phyloP scores from a whole-genome alignment of 2,888 invertebrate species.

The Agrochola lota region DNA sequence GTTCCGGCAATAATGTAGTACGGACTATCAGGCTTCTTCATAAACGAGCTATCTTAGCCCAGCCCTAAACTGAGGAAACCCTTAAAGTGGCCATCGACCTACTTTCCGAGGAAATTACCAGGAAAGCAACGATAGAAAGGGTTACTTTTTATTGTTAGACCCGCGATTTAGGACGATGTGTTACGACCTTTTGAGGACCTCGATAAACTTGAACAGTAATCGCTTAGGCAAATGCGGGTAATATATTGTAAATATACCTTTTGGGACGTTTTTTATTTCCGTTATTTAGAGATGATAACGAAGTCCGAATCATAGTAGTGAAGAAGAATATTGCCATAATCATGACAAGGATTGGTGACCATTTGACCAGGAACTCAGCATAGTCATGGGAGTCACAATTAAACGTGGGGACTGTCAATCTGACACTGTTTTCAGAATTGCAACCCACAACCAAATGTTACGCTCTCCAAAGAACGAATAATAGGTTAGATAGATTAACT shows the following conservation, averaged over 20 bases:
- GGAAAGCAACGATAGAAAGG: conserved; percentile 49
- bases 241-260: conserved; percentile 17
- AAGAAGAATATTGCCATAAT: background rate
- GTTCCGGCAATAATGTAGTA: conserved; percentile 30
- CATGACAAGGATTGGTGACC: background rate
- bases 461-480: background rate
- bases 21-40: conserved; percentile 36
- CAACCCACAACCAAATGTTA: conserved; percentile 3
- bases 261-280: background rate
- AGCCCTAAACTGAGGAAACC: conserved; percentile 34
- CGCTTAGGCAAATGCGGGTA: conserved; percentile 29
- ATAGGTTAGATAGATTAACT: conserved; percentile 27
- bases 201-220: conserved; percentile 55
- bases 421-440: conserved; percentile 7
- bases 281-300: too few species aligned
- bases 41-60: conserved; percentile 40
- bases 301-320: too few species aligned
- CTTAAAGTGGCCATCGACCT: conserved; percentile 56
- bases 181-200: conserved; percentile 54
- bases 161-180: conserved; percentile 57
- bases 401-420: background rate
- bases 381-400: background rate
- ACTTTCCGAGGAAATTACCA: conserved; percentile 58
- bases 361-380: conserved; percentile 2
- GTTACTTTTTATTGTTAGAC: conserved; percentile 52